phyloP scores from a whole-genome alignment of 2,888 invertebrate genomes.

The Campoplex capitator region DNA sequence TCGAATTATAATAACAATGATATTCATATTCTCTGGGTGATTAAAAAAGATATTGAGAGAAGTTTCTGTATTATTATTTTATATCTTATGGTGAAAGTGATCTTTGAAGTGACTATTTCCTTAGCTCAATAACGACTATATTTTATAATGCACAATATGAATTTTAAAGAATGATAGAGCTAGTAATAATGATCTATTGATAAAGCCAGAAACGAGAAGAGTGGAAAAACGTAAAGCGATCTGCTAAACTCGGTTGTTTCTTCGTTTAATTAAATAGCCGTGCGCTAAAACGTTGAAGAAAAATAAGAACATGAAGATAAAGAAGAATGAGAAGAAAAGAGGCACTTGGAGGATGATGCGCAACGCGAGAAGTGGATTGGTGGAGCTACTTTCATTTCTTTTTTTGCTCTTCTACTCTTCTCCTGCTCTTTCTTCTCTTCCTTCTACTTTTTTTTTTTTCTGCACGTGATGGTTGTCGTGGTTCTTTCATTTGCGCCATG shows the following conservation, averaged over 20 bases:
- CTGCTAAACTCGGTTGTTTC: constrained; percentile 20
- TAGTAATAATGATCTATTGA: background rate
- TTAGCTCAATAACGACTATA: background rate
- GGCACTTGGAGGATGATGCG: constrained; percentile 20
- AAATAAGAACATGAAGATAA: constrained; percentile 13
- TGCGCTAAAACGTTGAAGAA: constrained; percentile 25
- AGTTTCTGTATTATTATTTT: background rate
- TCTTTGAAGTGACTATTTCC: constrained; percentile 9
- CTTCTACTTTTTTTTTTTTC: constrained; percentile 44
- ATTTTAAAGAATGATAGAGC: background rate
- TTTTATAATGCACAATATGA: background rate
- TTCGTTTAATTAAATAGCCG: constrained; percentile 49
- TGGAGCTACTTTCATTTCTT: constrained; percentile 35
- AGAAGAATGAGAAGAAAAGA: background rate
- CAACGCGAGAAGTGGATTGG: constrained; percentile 61
- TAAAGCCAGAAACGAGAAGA: constrained; percentile 19
- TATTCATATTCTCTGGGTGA: background rate
- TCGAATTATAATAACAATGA: constrained; percentile 21
- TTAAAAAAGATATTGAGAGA: background rate
- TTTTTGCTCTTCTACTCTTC: constrained; percentile 35
- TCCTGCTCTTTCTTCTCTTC: constrained; percentile 38
- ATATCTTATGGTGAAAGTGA: constrained; percentile 10
- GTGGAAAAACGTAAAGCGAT: background rate
- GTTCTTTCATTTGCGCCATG: constrained; percentile 35
- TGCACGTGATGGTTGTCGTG: constrained; percentile 54